Evolutionary conservation across 2,113 vertebrate species (phyloP).

Genomic region (Geococcyx californianus): DNA sequence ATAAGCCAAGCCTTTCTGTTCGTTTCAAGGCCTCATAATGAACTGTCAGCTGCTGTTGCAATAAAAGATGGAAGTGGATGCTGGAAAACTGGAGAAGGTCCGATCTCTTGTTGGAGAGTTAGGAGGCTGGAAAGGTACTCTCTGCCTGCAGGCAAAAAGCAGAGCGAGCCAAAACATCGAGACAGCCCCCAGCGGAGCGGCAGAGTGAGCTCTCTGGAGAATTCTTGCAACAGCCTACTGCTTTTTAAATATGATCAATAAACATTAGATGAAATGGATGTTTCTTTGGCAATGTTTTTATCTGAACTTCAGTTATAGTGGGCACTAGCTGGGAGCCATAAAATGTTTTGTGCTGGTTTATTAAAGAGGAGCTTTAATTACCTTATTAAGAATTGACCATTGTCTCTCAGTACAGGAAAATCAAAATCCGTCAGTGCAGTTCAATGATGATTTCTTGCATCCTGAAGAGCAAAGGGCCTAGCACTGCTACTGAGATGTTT

Average conservation of each 20-base stretch:
- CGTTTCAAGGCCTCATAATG: neutral
- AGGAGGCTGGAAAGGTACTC: neutral
- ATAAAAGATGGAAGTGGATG: neutral
- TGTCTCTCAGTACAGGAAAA: neutral
- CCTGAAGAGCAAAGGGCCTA: neutral
- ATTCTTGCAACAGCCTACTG: neutral
- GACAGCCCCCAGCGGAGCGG: neutral
- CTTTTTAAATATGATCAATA: slow-evolving; percentile 17
- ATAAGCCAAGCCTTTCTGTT: neutral
- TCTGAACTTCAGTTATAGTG: neutral
- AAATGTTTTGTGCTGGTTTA: slow-evolving; percentile 4
- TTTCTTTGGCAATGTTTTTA: neutral
- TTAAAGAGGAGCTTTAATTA: slow-evolving; percentile 55
- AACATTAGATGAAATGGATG: slow-evolving; percentile 14
- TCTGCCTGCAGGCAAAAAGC: accelerated
- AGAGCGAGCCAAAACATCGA: neutral
- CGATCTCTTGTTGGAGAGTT: neutral
- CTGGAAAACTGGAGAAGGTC: neutral
- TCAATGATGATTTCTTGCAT: neutral
- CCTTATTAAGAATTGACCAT: neutral
- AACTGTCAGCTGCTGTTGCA: neutral
- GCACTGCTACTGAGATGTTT: neutral
- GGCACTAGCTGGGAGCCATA: neutral
- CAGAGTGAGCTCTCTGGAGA: neutral
- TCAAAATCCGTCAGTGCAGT: neutral